Conservation (phyloP, 2,113 vertebrate species). For the Mobula birostris region DNA sequence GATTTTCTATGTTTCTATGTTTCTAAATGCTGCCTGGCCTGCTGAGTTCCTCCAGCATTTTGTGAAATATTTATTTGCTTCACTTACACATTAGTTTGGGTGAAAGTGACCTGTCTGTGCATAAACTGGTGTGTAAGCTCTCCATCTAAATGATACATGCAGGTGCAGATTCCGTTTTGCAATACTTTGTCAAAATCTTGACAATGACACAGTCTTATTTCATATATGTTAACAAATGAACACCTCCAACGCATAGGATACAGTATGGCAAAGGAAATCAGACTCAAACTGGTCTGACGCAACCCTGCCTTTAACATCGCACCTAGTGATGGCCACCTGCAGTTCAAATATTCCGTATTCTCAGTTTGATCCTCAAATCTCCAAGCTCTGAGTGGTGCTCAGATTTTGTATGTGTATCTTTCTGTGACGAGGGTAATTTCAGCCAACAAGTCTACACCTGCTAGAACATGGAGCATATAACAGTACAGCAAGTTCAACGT, state of each 20-base stretch:
- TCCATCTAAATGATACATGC: background rate
- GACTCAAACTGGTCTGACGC: background rate
- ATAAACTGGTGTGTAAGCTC: background rate
- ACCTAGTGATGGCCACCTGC: background rate
- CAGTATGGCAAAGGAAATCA: background rate
- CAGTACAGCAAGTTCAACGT: no score
- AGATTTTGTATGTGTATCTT: no score
- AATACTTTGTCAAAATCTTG: background rate
- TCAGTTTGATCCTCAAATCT: background rate
- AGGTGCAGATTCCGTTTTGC: background rate
- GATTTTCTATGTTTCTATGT: no score
- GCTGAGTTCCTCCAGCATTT: no score
- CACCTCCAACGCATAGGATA: background rate
- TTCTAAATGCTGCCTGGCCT: no score
- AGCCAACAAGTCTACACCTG: no score
- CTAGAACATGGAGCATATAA: no score
- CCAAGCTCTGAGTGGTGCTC: background rate
- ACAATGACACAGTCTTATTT: background rate
- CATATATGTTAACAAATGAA: background rate
- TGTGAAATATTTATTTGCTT: background rate
- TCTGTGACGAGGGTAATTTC: no score
- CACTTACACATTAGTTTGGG: background rate
- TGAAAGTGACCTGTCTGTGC: background rate
- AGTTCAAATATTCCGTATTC: no score
- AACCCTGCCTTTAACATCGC: background rate